Percentiles rank a stretch among this genome's conserved stretches.
Conservation (phyloP, 1,140 invertebrate genomes). For the Phortica variegata region DNA sequence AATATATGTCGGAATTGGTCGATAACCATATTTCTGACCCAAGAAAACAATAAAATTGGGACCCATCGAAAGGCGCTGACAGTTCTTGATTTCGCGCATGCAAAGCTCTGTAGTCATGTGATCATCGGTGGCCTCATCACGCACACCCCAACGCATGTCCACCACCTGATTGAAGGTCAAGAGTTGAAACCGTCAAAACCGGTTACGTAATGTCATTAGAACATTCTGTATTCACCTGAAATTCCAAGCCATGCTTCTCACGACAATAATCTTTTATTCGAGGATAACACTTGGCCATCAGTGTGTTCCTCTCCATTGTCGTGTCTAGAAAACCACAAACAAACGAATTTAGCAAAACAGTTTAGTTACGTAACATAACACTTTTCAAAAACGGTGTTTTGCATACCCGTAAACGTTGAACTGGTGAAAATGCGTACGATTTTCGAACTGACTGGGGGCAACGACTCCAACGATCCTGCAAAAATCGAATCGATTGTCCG, state of each 20-base stretch:
- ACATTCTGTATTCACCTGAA: constrained; percentile 91
- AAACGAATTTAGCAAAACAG: too few relatives aligned
- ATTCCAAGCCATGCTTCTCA: constrained; percentile 97
- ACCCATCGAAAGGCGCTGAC: constrained; percentile 94
- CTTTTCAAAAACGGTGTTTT: constrained; percentile 14
- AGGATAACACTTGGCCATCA: constrained; percentile 98
- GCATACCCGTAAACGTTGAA: constrained; percentile 94
- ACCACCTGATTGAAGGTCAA: constrained; percentile 79
- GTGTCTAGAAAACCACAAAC: constrained; percentile 71
- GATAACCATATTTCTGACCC: constrained; percentile 97
- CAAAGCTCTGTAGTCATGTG: constrained; percentile 98
- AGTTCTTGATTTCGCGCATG: constrained; percentile 97
- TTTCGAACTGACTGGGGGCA: constrained; percentile 95
- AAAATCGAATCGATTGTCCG: constrained; percentile 88
- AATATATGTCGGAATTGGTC: constrained; percentile 95
- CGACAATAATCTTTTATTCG: constrained; percentile 95
- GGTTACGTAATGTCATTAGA: background rate
- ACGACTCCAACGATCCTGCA: constrained; percentile 79
- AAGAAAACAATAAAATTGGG: constrained; percentile 98
- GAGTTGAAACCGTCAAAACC: too few relatives aligned
- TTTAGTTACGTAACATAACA: constrained; percentile 25
- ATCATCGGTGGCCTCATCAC: constrained; percentile 97
- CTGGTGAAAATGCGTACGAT: constrained; percentile 98
- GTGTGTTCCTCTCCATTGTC: constrained; percentile 93
- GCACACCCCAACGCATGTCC: constrained; percentile 96